Percentiles rank a stretch among this genome's conserved stretches.
Conservation (phyloP, 2,113 vertebrate species). For the Pantherophis guttatus region DNA sequence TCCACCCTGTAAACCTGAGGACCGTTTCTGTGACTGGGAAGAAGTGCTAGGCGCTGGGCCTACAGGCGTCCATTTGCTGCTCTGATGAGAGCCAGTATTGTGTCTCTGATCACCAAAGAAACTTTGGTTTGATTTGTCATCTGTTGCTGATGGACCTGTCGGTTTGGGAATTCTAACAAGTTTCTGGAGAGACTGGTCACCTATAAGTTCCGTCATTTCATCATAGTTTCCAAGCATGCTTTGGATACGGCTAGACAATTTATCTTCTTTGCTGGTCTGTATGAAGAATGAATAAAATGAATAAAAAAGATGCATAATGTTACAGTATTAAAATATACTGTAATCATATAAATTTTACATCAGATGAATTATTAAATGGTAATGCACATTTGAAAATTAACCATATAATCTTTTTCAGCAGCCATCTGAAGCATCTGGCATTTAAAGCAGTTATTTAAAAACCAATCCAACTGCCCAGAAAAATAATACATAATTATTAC, state of each 20-base stretch:
- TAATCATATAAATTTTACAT: too few relatives aligned
- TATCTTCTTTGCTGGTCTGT: constrained; percentile 96
- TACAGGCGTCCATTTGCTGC: constrained; percentile 96
- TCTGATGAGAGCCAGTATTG: constrained; percentile 78
- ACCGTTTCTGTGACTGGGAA: constrained; percentile 86
- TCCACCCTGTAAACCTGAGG: constrained; percentile 76
- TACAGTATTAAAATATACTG: not conserved
- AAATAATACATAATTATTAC: not conserved
- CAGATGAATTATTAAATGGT: not conserved
- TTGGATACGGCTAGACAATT: constrained; percentile 97
- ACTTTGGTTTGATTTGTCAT: constrained; percentile 84
- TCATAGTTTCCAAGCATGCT: constrained; percentile 99
- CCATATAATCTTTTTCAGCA: not conserved
- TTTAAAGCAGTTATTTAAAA: not conserved
- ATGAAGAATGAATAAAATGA: constrained; percentile 1
- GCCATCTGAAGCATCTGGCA: not conserved
- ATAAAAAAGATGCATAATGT: constrained; percentile 31
- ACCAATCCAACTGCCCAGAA: not conserved
- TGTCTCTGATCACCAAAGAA: constrained; percentile 89
- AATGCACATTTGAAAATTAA: not conserved
- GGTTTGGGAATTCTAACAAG: constrained; percentile 82
- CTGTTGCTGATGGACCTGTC: constrained; percentile 80
- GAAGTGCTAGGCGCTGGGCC: constrained; percentile 85
- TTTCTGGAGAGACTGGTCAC: constrained; percentile 88
- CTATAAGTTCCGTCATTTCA: constrained; percentile 95